phyloP scores from a whole-genome alignment of 23 tunicate species.

The Ciona savignyi region DNA sequence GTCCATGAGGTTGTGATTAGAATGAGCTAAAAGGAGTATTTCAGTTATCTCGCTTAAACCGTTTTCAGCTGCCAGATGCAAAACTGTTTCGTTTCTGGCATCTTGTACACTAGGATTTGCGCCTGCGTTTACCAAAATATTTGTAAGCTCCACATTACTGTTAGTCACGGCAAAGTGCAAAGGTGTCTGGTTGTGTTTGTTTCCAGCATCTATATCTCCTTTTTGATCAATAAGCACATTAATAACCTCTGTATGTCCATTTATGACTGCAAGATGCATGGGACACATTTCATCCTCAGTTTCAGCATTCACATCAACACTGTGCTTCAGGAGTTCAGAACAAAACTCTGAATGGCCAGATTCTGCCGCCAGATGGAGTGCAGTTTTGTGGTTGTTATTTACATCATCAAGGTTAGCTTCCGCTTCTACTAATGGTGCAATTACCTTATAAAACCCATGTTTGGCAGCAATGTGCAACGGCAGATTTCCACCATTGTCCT shows the following conservation, averaged over 20 bases:
- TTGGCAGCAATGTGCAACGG: conserved; percentile 83
- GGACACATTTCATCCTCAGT: conserved; percentile 80
- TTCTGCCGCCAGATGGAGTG: conserved; percentile 80
- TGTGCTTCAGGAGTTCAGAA: conserved; percentile 23
- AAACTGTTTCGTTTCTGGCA: conserved; percentile 72
- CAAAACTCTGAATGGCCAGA: conserved; percentile 53
- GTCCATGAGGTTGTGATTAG: conserved; percentile 38
- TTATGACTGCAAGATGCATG: conserved; percentile 59
- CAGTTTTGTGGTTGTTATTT: conserved; percentile 42
- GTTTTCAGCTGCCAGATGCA: conserved; percentile 97
- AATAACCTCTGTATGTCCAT: conserved; percentile 24
- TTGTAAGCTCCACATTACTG: conserved; percentile 23
- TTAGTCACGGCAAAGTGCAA: conserved; percentile 83
- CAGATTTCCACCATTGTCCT: conserved; percentile 79
- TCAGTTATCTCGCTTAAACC: conserved; percentile 75
- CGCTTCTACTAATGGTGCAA: conserved; percentile 30
- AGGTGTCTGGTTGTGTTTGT: conserved; percentile 95
- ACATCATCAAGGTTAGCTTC: conserved; percentile 29
- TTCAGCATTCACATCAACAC: conserved; percentile 82
- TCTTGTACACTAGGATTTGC: conserved; percentile 81
- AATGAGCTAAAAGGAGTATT: conserved; percentile 37
- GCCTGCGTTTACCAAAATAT: conserved; percentile 27
- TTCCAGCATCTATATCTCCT: conserved; percentile 84
- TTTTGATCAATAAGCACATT: conserved; percentile 41
- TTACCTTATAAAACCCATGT: conserved; percentile 48